Evolutionary conservation across 1,140 invertebrate species (phyloP), one percentile per base, ranked within the genome.

Genomic region (Drosophila guanche): DNA sequence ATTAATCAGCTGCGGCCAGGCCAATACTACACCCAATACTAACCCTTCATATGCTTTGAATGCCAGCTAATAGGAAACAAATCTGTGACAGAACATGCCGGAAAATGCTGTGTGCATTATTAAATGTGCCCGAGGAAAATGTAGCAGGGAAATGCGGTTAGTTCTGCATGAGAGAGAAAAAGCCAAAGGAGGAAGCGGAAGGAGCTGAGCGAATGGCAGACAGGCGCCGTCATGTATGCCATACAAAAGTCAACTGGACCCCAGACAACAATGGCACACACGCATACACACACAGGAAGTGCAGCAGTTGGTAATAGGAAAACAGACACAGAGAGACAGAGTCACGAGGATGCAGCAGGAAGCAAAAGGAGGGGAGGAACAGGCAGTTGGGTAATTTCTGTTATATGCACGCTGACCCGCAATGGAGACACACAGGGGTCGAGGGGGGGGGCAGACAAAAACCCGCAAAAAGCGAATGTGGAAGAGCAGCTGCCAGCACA

Each of bases 121-220:
- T 83, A 78, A 83, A 83, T 83, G 63, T 74, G 69, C 52, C 46
- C 7, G 56, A 54, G 48, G 48, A 73, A 70, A 80, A 73, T 77
- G 73, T 81, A 46, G 46, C 59, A 65, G 55, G 71, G 54, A 80
- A 76, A 55, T 55, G 57, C 25, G 42, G 27, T 52, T 57, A 54
- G 33, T 37, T 37, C 47, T 43, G 60, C 56, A 69, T 4, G 25
- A 14, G 23, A 27, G 27, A 27, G 46, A 46, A 23, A 47, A 46
- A 43, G 33, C 33, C 10, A 25, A 37, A 7, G 54, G 41, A 40
- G 16, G 27, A 42, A 50, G 46, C 20, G 29, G 4, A 41, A 42
- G 14, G 33, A 29, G 3, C 16, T 20, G 41, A 16, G 42, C 23
- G 41, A 2, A 63, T 14, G 53, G 47, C 46, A 27, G 25, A 48